Conservation (phyloP, 2,113 vertebrate genomes). For the Campylorhamphus procurvoides region DNA sequence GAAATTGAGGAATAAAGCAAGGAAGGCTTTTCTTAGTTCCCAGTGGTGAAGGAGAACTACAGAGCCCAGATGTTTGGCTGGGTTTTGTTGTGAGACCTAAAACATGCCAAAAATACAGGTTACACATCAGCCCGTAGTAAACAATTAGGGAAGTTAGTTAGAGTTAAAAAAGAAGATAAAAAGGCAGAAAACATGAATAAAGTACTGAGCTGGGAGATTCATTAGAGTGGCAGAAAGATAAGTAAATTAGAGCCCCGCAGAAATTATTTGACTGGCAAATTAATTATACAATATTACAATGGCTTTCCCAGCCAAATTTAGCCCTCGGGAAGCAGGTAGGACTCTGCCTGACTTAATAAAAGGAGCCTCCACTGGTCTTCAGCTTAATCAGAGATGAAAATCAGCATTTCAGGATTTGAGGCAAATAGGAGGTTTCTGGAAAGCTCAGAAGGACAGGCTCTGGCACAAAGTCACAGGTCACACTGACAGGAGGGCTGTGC, state of each 20-base stretch:
- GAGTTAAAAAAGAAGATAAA: neutral
- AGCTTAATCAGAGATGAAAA: neutral
- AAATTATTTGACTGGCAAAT: constrained; percentile 58
- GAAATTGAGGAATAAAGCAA: neutral
- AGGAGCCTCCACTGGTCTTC: neutral
- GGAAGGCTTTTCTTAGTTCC: neutral
- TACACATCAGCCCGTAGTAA: neutral
- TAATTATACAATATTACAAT: constrained; percentile 38
- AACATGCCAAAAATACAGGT: neutral
- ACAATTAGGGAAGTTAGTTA: neutral
- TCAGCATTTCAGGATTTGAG: neutral
- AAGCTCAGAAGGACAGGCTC: neutral
- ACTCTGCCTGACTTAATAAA: constrained; percentile 32
- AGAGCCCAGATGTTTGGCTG: neutral
- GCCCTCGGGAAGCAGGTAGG: constrained; percentile 36
- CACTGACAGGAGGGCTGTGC: neutral
- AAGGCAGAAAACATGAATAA: constrained; percentile 13
- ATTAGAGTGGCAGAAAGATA: constrained; percentile 4
- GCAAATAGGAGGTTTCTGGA: neutral
- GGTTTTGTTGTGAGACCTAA: neutral
- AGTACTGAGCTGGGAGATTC: neutral
- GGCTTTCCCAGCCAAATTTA: neutral
- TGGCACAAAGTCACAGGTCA: neutral
- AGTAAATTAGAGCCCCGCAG: constrained; percentile 42
- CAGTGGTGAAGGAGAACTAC: neutral